These are phyloP conservation scores for Tipula vernalis DNA, from an alignment of 2,888 invertebrate species.

Conservation along the genomic window DNA sequence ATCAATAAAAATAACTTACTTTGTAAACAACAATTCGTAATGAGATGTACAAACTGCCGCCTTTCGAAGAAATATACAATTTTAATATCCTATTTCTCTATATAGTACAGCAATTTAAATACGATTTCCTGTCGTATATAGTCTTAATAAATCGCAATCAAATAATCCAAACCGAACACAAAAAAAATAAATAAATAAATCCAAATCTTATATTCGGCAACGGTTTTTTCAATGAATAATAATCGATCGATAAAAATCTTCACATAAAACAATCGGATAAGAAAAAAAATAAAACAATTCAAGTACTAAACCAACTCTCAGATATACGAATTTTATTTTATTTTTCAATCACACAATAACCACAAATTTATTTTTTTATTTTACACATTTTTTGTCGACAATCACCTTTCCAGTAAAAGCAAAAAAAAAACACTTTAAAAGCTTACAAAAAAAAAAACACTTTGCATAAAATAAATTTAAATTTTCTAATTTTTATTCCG, in stretches of 20 bases:
- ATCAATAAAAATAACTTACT: background rate
- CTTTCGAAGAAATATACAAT: background rate
- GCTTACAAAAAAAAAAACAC: background rate
- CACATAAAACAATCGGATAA: background rate
- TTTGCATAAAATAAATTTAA: background rate
- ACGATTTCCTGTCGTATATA: background rate
- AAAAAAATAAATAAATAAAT: background rate
- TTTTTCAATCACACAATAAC: background rate
- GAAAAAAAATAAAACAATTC: background rate
- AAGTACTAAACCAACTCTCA: background rate
- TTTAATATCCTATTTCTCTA: background rate
- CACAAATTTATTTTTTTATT: background rate
- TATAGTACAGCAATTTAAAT: background rate
- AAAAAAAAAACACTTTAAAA: background rate
- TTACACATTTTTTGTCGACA: background rate
- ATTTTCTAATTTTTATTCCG: background rate
- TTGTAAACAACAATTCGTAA: background rate
- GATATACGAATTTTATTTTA: background rate
- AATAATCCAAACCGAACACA: background rate
- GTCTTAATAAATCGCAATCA: background rate
- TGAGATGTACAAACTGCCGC: background rate
- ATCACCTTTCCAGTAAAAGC: background rate
- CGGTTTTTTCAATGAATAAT: background rate
- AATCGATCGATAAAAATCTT: background rate
- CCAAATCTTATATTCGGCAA: background rate